Conservation (phyloP, 2,113 vertebrate species). For the Rhinoptilus africanus region DNA sequence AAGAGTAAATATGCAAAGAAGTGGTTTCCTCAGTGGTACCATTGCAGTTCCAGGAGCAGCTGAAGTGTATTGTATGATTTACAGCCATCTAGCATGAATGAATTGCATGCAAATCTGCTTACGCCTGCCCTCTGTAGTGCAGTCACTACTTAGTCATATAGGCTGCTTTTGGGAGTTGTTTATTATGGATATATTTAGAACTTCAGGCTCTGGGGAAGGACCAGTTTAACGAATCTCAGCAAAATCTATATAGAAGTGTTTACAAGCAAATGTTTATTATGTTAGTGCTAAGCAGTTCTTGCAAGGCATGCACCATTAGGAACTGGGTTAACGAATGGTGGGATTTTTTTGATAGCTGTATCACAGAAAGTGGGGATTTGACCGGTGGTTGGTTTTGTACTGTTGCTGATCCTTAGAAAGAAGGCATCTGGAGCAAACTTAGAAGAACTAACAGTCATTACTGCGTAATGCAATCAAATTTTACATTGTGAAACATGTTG, state of each 20-base stretch:
- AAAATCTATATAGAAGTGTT: background rate
- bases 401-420: background rate
- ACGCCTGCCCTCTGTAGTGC: slow-evolving; percentile 63
- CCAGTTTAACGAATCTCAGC: background rate
- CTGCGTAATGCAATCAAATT: background rate
- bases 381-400: background rate
- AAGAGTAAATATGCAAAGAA: background rate
- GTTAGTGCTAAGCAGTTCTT: background rate
- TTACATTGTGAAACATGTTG: background rate
- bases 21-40: background rate
- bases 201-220: background rate
- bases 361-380: background rate
- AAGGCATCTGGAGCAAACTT: background rate
- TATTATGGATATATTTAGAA: slow-evolving; percentile 34
- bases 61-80: slow-evolving; percentile 15
- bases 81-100: slow-evolving; percentile 47
- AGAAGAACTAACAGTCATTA: background rate
- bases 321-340: background rate
- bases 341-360: background rate
- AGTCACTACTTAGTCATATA: slow-evolving; percentile 48
- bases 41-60: background rate
- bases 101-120: slow-evolving; percentile 63
- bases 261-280: background rate
- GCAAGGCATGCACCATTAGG: background rate
- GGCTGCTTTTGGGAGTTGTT: slow-evolving; percentile 38